A percentile compares a stretch with the other conserved stretches of the same genome.
These are phyloP conservation scores for Contarinia nasturtii DNA, from an alignment of 1,140 invertebrate species.

Conservation along the genomic window DNA sequence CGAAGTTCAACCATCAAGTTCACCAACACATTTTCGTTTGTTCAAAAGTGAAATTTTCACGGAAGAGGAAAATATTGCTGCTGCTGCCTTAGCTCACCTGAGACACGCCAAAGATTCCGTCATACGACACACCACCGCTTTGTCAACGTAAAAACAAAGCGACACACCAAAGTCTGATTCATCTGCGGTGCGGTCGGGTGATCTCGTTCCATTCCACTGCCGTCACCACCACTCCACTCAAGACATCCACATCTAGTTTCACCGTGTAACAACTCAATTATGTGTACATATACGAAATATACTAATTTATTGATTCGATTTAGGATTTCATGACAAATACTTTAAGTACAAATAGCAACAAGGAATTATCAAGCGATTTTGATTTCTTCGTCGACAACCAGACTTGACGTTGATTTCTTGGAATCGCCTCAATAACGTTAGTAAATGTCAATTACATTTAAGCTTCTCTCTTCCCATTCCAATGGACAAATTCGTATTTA, in stretches of 20 bases:
- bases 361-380: too few species aligned
- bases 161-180: neutral
- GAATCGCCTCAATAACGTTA: too few species aligned
- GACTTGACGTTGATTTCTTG: too few species aligned
- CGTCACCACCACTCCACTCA: too few species aligned
- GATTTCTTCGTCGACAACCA: too few species aligned
- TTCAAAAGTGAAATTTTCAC: conserved; percentile 7
- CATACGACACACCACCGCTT: conserved; percentile 20
- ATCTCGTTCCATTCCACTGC: too few species aligned
- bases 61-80: conserved; percentile 23
- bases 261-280: neutral
- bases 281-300: neutral
- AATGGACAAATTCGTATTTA: too few species aligned
- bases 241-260: neutral
- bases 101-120: conserved; percentile 21
- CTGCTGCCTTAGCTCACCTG: conserved; percentile 20
- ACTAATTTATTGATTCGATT: neutral
- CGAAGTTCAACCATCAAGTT: conserved; percentile 11
- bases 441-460: too few species aligned
- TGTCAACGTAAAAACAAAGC: neutral
- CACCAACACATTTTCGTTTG: conserved; percentile 4
- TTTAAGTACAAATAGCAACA: too few species aligned
- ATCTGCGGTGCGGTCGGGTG: too few species aligned
- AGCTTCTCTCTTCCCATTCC: too few species aligned
- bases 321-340: neutral